Evolutionary conservation across 2,113 vertebrate species (phyloP), one percentile per base, ranked within the genome.

Genomic region (Puma concolor): DNA sequence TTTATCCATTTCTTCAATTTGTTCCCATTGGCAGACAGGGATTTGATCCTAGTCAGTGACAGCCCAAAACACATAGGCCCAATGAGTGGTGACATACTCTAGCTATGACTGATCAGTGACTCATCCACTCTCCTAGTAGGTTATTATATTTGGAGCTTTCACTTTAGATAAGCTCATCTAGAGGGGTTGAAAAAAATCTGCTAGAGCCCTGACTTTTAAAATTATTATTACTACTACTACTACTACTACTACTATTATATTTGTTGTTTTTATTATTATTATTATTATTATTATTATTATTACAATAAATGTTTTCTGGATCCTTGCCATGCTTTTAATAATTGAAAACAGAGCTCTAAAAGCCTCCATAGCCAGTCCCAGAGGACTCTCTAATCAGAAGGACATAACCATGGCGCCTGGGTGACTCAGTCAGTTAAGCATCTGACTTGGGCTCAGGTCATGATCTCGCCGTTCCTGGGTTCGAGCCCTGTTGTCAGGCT

Each of bases 281-380:
- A 63, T 63, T 63, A 79, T 15, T 69, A 21, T 41, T 91, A 5
- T 29, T 77, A 25, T 77, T 64, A 63, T 66, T 80, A 52, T 25
- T 57, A 25, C 19, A 63, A 16, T 91, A 82, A 94, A 83, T 96
- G 69, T 83, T 89, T 63, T 86, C 74, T 95, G 57, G 19, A 77
- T 38, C 44, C 50, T 95, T 44, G 3, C 52, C 41, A 38, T 77
- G 79, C 41, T 91, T 97, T 94, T 84, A 93, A 88, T 92, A 80
- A 97, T 88, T 96, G 91, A 95, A 16, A 93, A 69, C 8, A 64
- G 48, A 74, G 74, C 54, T 74, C 88, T 74, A 67, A 96, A 89
- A 79, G 25, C 88, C 57, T 92, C 44, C 57, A 23, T n/a, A 80
- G 57, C 48, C 54, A 84, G 50, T 14, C 41, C 60, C 41, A 74